Evolutionary conservation across 2,888 invertebrate species (phyloP), one percentile per base, ranked within the genome.

Genomic region (Agonopterix arenella): DNA sequence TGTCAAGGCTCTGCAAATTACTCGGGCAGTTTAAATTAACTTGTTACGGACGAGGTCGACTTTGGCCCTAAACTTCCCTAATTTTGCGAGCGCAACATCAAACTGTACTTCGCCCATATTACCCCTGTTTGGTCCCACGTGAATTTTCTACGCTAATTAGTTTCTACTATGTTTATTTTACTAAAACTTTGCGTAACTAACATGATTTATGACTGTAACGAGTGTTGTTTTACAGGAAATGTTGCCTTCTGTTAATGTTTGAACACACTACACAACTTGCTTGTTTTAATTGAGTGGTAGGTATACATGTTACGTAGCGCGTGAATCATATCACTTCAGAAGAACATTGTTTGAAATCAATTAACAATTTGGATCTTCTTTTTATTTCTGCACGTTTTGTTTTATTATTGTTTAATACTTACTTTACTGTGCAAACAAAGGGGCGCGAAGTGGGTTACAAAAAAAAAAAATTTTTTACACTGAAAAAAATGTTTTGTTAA

Each of bases 101-200:
- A 86, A 84, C 85, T 85, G 78, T 83, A 79, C 85, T 85, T 79
- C 77, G 73, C 72, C 76, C 81, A 82, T 81, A 84, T 42, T 79
- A 72, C 79, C 81, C 76, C 81, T 73, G 82, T 77, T 76, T 72
- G 80, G 84, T 84, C 85, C 86, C 86, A 81, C 79, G 82, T 84
- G 86, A 84, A 84, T 85, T 85, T 83, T 82, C 81, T 80, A 78
- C 82, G 76, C 84, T 85, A 85, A 86, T 85, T 84, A 85, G 84
- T 84, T 86, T 78, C 68, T 66, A 71, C 75, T 68, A 78, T 85
- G 85, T 85, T 84, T 85, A 85, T 85, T 86, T 84, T 82, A 77
- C 77, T 75, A 73, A 73, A 81, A 28, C 80, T 84, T 84, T 77
- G 70, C 70, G 70, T 70, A 70, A 76, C 76, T 70, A 72, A 72